Evolutionary conservation across 2,888 invertebrate genomes (phyloP), one percentile per base, ranked within the genome.

Genomic region (Himalopsyche kuldschensis): DNA sequence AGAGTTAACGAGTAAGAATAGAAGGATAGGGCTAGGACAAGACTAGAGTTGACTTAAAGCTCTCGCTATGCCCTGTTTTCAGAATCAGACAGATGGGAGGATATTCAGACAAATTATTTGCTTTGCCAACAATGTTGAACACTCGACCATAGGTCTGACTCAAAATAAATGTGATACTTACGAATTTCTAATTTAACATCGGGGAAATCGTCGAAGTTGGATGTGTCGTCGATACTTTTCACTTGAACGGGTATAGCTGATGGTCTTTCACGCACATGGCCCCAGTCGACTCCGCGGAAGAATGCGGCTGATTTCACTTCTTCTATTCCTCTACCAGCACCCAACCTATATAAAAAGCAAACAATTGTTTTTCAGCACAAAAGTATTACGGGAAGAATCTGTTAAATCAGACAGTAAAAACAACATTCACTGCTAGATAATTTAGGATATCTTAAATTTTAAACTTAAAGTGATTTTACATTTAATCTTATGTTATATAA

Each of bases 151-250:
- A 41, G 15, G 35, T 35, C 8, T 10, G 8, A 3, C 41, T 11
- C 11, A 15, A 41, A 15, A 41, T 15, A 41, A 41, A 41, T 41
- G 1, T 41, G 20, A 27, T 24, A 95, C 97, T 95, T 94, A 98
- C 98, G 98, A 92, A 99, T 98, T 93, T 98, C 97, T 87, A 99
- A 94, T 90, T 99, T 99, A 88, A 98, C 98, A 91, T 99, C 99
- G 6, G 99, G 99, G 93, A 99, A 99, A 88, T 99, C 99, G 91
- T 99, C 99, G 90, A 99, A 99, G 92, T 99, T 99, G 87, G 99
- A 99, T 75, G 99, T 99, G 91, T 99, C 99, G 90, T 99, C 99
- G 88, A 99, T 99, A 87, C 99, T 98, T 90, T 97, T 96, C 84
- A 99, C 98, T 89, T 98, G 98, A 31, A 99, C 98, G 78, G 97